These are phyloP conservation scores for Parnassius smintheus DNA, from an alignment of 2,888 invertebrate genomes.

Conservation along the genomic window DNA sequence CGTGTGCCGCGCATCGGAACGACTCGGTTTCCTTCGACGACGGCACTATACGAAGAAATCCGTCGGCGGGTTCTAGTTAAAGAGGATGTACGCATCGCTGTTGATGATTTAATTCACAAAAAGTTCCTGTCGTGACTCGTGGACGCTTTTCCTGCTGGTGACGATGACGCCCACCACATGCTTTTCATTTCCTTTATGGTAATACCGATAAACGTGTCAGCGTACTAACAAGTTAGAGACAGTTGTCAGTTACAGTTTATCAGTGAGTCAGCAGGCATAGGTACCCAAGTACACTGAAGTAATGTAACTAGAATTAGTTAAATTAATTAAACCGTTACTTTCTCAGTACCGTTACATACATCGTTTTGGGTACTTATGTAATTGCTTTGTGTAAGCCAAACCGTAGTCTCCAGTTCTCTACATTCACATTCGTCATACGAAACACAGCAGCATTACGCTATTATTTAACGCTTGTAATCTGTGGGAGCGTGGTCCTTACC, in stretches of 20 bases:
- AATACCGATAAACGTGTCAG: slow-evolving; percentile 64
- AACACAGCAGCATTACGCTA: no score
- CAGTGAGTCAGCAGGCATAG: slow-evolving; percentile 44
- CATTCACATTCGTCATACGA: no score
- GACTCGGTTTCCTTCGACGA: slow-evolving; percentile 61
- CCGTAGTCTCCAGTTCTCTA: no score
- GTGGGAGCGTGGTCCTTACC: no score
- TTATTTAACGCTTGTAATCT: no score
- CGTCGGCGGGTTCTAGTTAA: slow-evolving; percentile 60
- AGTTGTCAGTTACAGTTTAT: slow-evolving; percentile 5
- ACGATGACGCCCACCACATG: slow-evolving; percentile 46
- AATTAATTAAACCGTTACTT: no score
- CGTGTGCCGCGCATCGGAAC: slow-evolving; percentile 63
- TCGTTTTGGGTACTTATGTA: no score
- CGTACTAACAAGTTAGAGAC: slow-evolving; percentile 56
- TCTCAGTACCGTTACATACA: no score
- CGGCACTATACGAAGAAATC: slow-evolving; percentile 59
- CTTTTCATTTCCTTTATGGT: slow-evolving; percentile 66
- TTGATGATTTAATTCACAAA: slow-evolving; percentile 65
- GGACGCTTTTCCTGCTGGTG: slow-evolving; percentile 60
- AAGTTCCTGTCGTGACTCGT: slow-evolving; percentile 60
- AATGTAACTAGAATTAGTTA: no score
- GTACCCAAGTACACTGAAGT: slow-evolving; percentile 32
- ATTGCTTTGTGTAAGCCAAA: no score
- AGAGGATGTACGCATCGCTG: slow-evolving; percentile 67